phyloP scores from a whole-genome alignment of 2,113 vertebrate genomes.

The Chionomys nivalis region DNA sequence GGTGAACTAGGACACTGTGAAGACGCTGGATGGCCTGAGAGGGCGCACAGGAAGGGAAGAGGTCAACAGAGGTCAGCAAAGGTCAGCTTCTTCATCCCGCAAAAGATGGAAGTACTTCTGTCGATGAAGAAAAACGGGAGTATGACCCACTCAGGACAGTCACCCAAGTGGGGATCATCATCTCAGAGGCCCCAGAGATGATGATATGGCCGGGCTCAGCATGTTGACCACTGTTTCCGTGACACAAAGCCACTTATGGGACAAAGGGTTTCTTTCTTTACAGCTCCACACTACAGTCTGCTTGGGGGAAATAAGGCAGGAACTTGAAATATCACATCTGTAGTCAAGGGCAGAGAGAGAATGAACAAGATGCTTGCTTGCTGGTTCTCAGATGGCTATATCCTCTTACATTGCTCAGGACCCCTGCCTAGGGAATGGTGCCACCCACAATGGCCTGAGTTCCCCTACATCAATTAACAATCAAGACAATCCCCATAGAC shows the following conservation, averaged over 20 bases:
- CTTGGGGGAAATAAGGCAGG: no score
- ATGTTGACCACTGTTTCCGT: background rate
- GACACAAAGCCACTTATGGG: background rate
- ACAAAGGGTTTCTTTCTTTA: background rate
- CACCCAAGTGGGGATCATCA: background rate
- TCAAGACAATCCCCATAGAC: background rate
- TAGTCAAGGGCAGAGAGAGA: background rate
- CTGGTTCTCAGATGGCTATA: background rate
- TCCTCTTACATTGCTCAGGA: background rate
- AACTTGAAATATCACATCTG: background rate
- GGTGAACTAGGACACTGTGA: rapidly evolving
- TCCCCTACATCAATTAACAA: background rate
- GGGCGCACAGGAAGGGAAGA: background rate
- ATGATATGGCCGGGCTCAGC: background rate
- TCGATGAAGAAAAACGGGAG: background rate
- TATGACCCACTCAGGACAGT: background rate
- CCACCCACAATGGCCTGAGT: background rate
- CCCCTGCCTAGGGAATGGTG: background rate
- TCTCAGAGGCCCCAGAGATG: background rate
- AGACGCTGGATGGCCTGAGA: background rate
- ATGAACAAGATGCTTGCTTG: background rate
- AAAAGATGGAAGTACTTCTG: background rate
- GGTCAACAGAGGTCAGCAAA: background rate
- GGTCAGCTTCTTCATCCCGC: background rate
- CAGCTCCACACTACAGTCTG: background rate